phyloP scores from a whole-genome alignment of 2,888 invertebrate genomes.

The Psylliodes chrysocephalus region DNA sequence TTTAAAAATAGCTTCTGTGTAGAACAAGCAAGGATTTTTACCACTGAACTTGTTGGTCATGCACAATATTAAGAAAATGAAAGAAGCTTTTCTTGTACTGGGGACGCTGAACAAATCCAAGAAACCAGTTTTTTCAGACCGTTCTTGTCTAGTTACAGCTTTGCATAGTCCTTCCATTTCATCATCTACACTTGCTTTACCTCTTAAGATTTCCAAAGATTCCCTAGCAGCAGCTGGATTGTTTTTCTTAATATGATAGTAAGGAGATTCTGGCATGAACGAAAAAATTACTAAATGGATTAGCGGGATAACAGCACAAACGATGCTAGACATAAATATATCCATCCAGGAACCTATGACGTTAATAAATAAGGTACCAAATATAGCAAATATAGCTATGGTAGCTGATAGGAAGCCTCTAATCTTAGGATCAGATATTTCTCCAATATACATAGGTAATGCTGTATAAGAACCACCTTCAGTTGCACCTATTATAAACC shows the following conservation, averaged over 20 bases:
- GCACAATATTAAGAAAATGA: constrained; percentile 70
- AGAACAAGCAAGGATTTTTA: constrained; percentile 72
- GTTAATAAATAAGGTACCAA: constrained; percentile 70
- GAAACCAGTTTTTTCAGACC: constrained; percentile 64
- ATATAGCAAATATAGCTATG: constrained; percentile 68
- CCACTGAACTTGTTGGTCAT: constrained; percentile 74
- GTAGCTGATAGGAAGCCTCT: constrained; percentile 72
- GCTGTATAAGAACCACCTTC: constrained; percentile 62
- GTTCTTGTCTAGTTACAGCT: constrained; percentile 62
- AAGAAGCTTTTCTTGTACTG: constrained; percentile 71
- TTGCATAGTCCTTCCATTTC: constrained; percentile 60
- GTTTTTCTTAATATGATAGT: constrained; percentile 63
- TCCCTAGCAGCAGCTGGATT: constrained; percentile 64
- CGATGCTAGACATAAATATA: constrained; percentile 67
- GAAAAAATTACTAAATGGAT: constrained; percentile 69
- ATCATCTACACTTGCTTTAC: constrained; percentile 66
- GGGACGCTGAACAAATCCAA: constrained; percentile 67
- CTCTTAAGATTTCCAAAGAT: constrained; percentile 70
- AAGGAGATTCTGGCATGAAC: constrained; percentile 76
- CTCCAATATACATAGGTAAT: constrained; percentile 70
- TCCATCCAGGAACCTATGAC: constrained; percentile 70
- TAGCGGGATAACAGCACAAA: constrained; percentile 70
- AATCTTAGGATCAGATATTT: constrained; percentile 68
- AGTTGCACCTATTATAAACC: constrained; percentile 66
- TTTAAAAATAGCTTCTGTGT: constrained; percentile 73